These are phyloP conservation scores for Pherbina coryleti DNA, from an alignment of 2,888 invertebrate genomes.

Conservation along the genomic window DNA sequence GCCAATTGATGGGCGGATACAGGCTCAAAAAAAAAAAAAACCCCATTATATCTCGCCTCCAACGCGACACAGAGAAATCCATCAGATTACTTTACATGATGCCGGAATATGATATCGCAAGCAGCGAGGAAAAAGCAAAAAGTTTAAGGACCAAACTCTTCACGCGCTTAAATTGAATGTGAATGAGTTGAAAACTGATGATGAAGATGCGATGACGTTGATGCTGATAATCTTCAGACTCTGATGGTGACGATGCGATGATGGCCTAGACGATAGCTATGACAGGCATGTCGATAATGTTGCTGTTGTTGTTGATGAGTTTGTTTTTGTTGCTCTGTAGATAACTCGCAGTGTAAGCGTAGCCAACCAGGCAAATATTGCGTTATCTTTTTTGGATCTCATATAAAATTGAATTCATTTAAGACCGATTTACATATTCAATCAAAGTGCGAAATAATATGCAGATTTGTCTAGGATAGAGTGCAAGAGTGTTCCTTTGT, in stretches of 20 bases:
- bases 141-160: conserved; percentile 7
- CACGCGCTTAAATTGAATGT: conserved; percentile 30
- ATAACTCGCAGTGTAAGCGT: conserved; percentile 5
- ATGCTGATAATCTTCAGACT: neutral
- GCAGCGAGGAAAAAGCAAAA: conserved; percentile 1
- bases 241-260: neutral
- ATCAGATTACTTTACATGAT: conserved; percentile 31
- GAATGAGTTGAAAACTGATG: conserved; percentile 32
- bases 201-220: conserved; percentile 18
- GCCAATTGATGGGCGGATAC: neutral
- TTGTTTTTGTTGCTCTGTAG: neutral
- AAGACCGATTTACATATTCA: conserved; percentile 57
- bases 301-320: neutral
- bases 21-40: no score
- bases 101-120: neutral
- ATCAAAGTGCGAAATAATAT: conserved; percentile 59
- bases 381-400: conserved; percentile 53
- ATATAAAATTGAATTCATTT: conserved; percentile 56
- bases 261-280: neutral
- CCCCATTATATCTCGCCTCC: neutral
- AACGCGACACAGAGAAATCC: conserved; percentile 21
- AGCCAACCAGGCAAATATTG: conserved; percentile 37
- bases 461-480: conserved; percentile 47
- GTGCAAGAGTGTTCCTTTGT: neutral
- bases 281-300: neutral